Conservation (phyloP, 2,113 vertebrate genomes). For the Merops nubicus region DNA sequence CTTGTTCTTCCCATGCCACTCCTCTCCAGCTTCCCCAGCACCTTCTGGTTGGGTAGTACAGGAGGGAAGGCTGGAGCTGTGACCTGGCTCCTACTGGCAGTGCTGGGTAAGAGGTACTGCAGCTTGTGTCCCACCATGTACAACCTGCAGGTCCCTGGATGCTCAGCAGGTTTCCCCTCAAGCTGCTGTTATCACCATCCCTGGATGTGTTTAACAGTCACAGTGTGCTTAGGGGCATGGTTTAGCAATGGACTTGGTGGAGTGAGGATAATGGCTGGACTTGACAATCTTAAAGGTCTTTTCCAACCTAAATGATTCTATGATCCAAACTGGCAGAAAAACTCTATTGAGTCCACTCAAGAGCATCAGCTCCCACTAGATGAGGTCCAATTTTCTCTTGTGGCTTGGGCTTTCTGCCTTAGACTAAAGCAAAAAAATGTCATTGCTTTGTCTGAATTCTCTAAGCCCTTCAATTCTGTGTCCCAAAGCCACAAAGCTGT, state of each 20-base stretch:
- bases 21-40: background rate
- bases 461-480: background rate
- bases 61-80: background rate
- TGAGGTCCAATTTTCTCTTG: background rate
- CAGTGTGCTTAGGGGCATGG: too few relatives aligned
- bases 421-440: background rate
- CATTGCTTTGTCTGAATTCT: background rate
- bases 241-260: too few relatives aligned
- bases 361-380: background rate
- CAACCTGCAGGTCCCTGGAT: background rate
- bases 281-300: too few relatives aligned
- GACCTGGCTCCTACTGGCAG: background rate
- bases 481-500: slow-evolving; percentile 8
- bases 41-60: background rate
- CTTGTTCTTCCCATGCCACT: background rate
- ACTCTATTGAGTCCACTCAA: background rate
- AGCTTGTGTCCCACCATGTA: background rate
- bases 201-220: too few relatives aligned
- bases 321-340: too few relatives aligned
- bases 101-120: background rate
- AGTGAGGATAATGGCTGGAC: too few relatives aligned
- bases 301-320: too few relatives aligned
- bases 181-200: background rate
- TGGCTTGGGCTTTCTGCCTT: background rate
- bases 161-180: background rate